Evolutionary conservation across 2,888 invertebrate genomes (phyloP).

Genomic region (Erpobdella octoculata): DNA sequence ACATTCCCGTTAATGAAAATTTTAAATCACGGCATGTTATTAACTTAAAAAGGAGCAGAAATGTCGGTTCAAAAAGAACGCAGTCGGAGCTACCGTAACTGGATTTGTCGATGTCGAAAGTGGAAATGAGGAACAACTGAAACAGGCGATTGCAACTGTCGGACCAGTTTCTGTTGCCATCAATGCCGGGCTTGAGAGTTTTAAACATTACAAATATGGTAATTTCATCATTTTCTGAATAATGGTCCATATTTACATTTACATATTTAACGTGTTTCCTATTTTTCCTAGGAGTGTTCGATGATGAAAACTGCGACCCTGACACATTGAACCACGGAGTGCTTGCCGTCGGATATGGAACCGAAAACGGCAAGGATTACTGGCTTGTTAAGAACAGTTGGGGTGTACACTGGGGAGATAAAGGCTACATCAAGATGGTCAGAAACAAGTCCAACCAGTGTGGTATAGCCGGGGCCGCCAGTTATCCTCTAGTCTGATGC

Average conservation of each 20-base stretch:
- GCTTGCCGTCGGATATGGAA: slow-evolving; percentile 72
- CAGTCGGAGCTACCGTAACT: slow-evolving; percentile 65
- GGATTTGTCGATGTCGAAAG: slow-evolving; percentile 70
- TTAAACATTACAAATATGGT: slow-evolving; percentile 36
- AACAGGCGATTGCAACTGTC: slow-evolving; percentile 70
- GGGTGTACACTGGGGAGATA: slow-evolving; percentile 77
- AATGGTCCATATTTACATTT: not conserved
- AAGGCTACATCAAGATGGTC: slow-evolving; percentile 73
- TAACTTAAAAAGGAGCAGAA: slow-evolving; percentile 43
- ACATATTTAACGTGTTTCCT: not conserved
- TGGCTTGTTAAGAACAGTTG: slow-evolving; percentile 87
- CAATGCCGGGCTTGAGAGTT: slow-evolving; percentile 64
- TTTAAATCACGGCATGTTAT: not conserved
- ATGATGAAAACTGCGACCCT: slow-evolving; percentile 67
- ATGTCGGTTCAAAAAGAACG: slow-evolving; percentile 56
- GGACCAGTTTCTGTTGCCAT: slow-evolving; percentile 82
- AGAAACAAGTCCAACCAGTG: slow-evolving; percentile 70
- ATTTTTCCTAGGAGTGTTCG: slow-evolving; percentile 59
- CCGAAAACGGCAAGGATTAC: slow-evolving; percentile 63
- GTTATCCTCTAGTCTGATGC: slow-evolving; percentile 52
- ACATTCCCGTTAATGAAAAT: too few relatives aligned
- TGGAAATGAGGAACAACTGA: slow-evolving; percentile 67
- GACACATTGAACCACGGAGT: slow-evolving; percentile 80
- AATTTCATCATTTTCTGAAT: not conserved
- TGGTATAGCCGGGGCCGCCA: slow-evolving; percentile 79